These are phyloP conservation scores for Empidonax alnorum DNA, from an alignment of 2,113 vertebrate species.

Conservation along the genomic window DNA sequence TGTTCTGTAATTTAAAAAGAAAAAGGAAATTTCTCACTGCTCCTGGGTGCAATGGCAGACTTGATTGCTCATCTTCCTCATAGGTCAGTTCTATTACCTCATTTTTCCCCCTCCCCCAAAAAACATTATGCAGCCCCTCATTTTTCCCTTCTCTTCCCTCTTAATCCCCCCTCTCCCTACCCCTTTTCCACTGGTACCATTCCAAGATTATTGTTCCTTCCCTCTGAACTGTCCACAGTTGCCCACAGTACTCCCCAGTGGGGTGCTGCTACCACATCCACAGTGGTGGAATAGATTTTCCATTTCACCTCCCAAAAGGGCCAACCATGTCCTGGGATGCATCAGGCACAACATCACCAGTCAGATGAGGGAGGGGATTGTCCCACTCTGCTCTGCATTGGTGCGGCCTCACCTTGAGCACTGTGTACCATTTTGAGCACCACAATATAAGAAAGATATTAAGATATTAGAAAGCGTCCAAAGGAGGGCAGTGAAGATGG, in stretches of 20 bases:
- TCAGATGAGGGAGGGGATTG: accelerated
- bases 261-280: not conserved
- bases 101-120: not conserved
- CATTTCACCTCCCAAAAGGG: not conserved
- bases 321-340: not conserved
- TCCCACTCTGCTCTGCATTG: not conserved
- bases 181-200: not conserved
- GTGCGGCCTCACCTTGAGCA: accelerated
- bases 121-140: not conserved
- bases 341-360: not conserved
- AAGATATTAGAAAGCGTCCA: not conserved
- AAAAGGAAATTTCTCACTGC: not conserved
- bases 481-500: not conserved
- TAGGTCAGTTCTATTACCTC: not conserved
- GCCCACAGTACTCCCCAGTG: not conserved
- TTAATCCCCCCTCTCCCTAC: not conserved
- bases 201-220: not conserved
- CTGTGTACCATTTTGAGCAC: not conserved
- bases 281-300: not conserved
- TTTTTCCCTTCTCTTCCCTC: not conserved
- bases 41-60: not conserved
- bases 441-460: too few relatives aligned
- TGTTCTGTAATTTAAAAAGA: slow-evolving; percentile 32
- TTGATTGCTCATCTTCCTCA: not conserved
- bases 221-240: not conserved